Percentiles rank a stretch among this genome's conserved stretches.
phyloP scores from a whole-genome alignment of 2,113 vertebrate species.

The Spilogale gracilis region DNA sequence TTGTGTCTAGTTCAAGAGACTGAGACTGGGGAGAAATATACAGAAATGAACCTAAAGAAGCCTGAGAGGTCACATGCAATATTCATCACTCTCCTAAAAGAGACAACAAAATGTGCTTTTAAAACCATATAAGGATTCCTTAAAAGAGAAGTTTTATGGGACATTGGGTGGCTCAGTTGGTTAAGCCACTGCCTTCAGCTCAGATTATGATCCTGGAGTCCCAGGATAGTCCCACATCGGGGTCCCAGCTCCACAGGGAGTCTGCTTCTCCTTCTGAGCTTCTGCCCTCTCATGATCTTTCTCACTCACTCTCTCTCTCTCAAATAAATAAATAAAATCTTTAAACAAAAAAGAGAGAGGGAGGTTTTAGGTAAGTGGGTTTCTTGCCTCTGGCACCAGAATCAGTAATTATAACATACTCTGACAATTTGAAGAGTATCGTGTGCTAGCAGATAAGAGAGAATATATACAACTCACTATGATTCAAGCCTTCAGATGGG shows the following conservation, averaged over 20 bases:
- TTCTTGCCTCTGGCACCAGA: conserved; percentile 15
- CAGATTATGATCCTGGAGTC: too few species aligned
- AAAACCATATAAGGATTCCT: conserved; percentile 49
- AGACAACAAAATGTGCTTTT: conserved; percentile 17
- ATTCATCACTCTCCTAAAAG: background rate
- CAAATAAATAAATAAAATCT: too few species aligned
- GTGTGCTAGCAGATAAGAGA: background rate
- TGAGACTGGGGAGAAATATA: background rate
- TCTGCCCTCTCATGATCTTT: too few species aligned
- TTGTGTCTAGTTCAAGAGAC: background rate
- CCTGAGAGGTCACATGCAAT: background rate
- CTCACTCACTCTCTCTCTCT: too few species aligned
- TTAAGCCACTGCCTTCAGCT: too few species aligned
- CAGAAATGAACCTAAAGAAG: background rate
- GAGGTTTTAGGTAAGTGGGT: background rate
- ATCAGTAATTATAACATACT: conserved; percentile 52
- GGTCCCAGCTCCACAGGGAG: too few species aligned
- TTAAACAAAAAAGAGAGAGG: background rate
- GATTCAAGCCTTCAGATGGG: background rate
- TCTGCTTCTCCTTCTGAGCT: too few species aligned
- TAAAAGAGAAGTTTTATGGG: conserved; percentile 27
- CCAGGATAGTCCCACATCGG: too few species aligned
- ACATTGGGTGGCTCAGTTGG: too few species aligned
- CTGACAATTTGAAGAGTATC: conserved; percentile 36
- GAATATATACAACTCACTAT: background rate